Evolutionary conservation across 1,140 invertebrate genomes (phyloP), one percentile per base, ranked within the genome.

Genomic region (Delia radicum): DNA sequence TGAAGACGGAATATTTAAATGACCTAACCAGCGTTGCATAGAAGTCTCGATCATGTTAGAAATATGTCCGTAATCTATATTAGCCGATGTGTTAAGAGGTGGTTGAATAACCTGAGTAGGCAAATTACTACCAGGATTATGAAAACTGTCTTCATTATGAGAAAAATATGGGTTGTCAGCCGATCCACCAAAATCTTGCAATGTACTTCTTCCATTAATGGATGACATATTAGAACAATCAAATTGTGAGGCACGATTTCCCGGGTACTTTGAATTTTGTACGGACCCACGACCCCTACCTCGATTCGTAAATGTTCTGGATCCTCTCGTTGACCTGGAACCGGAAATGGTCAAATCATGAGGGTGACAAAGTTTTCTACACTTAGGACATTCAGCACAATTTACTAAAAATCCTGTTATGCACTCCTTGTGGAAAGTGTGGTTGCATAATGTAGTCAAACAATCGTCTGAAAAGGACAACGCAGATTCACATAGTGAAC

Each of bases 381-480:
- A 65, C 2, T 28, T 7, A 15, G 62, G 62, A 6, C 62, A 65
- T 65, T 65, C 26, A 13, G 21, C n/a, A 15, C 21, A 12, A 65
- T 26, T 29, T 5, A 13, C 26, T 15, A 65, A n/a, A n/a, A 24
- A 65, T 15, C 10, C 28, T 13, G 26, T 13, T 15, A 65, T 65
- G 24, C 62, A 65, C 27, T 28, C n/a, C 15, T 26, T 65, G n/a
- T 65, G 62, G n/a, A 65, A 65, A 10, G 28, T 65, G 62, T 75
- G 77, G 0, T 80, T 79, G 1, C 80, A 24, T 75, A 86, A 82
- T 5, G 31, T 33, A 33, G 31, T 5, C 10, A 33, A 33, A 13
- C 33, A 37, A 12, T 37, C 33, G 15, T 8, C 10, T 10, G 15
- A 37, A 37, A 12, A 2, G 8, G 33, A 37, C 33, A 37, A 37